Percentiles rank a stretch among this genome's conserved stretches.
Evolutionary conservation across 23 tunicate species (phyloP).

Genomic region (Trididemnum miniatum): DNA sequence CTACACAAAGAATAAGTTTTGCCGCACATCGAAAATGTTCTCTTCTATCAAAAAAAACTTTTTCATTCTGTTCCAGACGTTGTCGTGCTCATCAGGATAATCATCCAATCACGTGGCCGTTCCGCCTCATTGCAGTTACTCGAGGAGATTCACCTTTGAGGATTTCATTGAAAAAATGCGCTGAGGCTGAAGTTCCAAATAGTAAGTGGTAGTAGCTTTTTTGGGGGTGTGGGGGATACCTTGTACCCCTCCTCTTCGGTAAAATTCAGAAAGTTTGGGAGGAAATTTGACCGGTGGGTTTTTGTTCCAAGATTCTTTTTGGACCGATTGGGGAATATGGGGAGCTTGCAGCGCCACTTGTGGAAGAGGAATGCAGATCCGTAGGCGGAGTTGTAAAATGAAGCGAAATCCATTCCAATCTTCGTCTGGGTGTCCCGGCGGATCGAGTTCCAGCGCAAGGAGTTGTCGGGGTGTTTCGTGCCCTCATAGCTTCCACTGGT

Average conservation of each 20-base stretch:
- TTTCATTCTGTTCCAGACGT: background rate
- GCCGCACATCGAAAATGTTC: too few relatives aligned
- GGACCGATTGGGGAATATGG: background rate
- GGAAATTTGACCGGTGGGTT: too few relatives aligned
- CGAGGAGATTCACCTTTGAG: background rate
- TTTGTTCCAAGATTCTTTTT: background rate
- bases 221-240: too few relatives aligned
- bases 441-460: background rate
- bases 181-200: background rate
- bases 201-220: too few relatives aligned
- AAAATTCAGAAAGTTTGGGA: too few relatives aligned
- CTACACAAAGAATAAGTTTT: too few relatives aligned
- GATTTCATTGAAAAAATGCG: background rate
- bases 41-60: too few relatives aligned
- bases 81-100: background rate
- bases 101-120: background rate
- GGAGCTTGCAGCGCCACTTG: background rate
- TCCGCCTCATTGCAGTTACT: background rate
- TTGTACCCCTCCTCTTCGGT: too few relatives aligned
- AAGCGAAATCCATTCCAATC: background rate
- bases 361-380: slow-evolving; percentile 6
- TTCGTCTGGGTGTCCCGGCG: background rate
- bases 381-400: background rate
- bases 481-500: background rate
- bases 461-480: background rate